Percentiles rank a stretch among this genome's conserved stretches.
phyloP scores from a whole-genome alignment of 2,888 invertebrate genomes.

The Thysanoteuthis rhombus region DNA sequence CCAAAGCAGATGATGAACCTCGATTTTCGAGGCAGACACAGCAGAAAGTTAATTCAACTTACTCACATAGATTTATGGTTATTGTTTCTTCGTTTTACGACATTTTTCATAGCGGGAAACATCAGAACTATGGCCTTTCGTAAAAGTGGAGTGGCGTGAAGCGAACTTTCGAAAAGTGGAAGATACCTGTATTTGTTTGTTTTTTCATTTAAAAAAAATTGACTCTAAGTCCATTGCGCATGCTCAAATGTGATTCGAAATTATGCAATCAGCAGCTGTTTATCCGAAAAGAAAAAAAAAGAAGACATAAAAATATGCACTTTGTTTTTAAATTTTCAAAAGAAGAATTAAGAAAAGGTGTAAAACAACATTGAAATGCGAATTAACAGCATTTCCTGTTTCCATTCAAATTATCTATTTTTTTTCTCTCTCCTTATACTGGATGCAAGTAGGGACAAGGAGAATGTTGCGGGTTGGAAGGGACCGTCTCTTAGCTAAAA shows the following conservation, averaged over 20 bases:
- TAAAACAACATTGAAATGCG: background rate
- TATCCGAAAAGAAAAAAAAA: background rate
- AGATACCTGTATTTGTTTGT: too few species aligned
- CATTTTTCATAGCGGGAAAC: too few species aligned
- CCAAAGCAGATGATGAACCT: too few species aligned
- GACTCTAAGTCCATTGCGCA: background rate
- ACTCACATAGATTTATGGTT: too few species aligned
- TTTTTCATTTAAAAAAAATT: background rate
- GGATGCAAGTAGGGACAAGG: background rate
- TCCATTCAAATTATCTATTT: background rate
- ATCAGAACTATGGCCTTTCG: too few species aligned
- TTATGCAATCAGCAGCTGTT: background rate
- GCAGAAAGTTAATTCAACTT: too few species aligned
- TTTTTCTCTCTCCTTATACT: background rate
- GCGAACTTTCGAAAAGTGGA: too few species aligned
- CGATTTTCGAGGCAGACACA: too few species aligned
- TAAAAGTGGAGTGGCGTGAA: too few species aligned
- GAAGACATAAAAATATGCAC: background rate
- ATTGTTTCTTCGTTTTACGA: too few species aligned
- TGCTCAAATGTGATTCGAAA: background rate
- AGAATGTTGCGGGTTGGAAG: background rate
- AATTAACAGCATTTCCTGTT: background rate
- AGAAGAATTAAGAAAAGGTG: background rate
- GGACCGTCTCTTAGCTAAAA: background rate
- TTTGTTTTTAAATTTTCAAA: background rate